Evolutionary conservation across 1,140 invertebrate species (phyloP), one percentile per base, ranked within the genome.

Genomic region (Eriocheir sinensis): DNA sequence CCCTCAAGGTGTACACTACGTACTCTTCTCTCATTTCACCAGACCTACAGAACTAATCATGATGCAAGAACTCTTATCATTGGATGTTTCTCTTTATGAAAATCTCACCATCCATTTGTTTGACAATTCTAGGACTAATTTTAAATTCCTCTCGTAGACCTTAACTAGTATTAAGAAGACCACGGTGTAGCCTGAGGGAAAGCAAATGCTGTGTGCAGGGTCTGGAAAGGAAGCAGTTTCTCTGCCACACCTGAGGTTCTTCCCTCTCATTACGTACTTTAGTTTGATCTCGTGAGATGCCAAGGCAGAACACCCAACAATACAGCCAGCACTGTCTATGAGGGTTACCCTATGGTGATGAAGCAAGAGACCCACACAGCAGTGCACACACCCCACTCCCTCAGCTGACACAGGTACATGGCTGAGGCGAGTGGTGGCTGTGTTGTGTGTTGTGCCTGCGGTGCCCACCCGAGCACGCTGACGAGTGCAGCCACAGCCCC

Each of bases 251-350:
- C 53, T 60, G 94, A 94, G 94, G 94, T 94, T 94, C 94, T 94
- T 94, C 94, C 94, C 94, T 94, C 94, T 94, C 48, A 83, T 53
- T 89, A 89, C 32, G 85, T 94, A 92, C 81, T 94, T 91, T 94
- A 94, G 94, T 94, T 94, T 94, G 94, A 94, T 94, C 94, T 94
- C 94, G 94, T 94, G 94, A 94, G 94, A 94, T 91, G 94, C 89
- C 94, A 91, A 90, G 80, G 91, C 94, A 91, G 53, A 88, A 94
- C 86, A 34, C 81, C 91, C 94, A 94, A 41, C 93, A 79, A 53
- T 85, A 91, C 89, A 94, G 89, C 60, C 72, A 89, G 93, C 85
- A 89, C 86, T 92, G 91, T 30, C 41, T 92, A 44, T 92, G 91
- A 92, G 27, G 91, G 41, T 38, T 41, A 34, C 80, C 81, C 80